Base-by-base conservation (phyloP, 2,113 vertebrate genomes). In the Athene cunicularia region DNA sequence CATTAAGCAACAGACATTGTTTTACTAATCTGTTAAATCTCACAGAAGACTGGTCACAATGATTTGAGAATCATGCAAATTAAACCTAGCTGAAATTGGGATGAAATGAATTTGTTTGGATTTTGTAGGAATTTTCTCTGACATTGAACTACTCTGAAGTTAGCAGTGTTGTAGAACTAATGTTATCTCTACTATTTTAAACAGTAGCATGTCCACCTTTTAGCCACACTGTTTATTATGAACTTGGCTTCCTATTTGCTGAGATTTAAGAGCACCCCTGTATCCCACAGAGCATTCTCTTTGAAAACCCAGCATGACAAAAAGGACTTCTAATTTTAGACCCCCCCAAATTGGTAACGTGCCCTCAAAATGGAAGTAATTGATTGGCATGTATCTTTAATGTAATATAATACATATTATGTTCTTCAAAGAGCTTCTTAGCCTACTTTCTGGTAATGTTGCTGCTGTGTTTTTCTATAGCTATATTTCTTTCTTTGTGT, bases 401-500 rank as follows among this genome's bases (percentile, higher is more conserved):
- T 80, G 47, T 45, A 55, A 32, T 49, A 90, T 39, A 93, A 80
- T 71, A 17, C 28, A 70, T 45, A 28, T 90, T 70, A 41, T 96
- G 55, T 27, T 84, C 82, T 92, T 92, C 76, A 97, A 86, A 95
- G 49, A 75, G 43, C 68, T 86, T 11, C 86, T 83, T 63, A 88
- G 49, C 68, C 92, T 89, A 39, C 80, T 93, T 96, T 88, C 90
- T 75, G 63, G 56, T 41, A 80, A 86, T 27, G 27, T 68, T 72
- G 68, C 82, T 86, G 64, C 88, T 81, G 59, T 80, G 64, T 41
- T 91, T 95, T 92, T 96, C 90, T 93, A 89, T 53, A 92, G 86
- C 41, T 93, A 53, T 96, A 93, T 92, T 76, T 80, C 88, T 74
- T 83, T 63, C 94, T 97, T 95, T 94, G 50, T 95, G 72, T 83